Base-by-base conservation (phyloP, 1,140 invertebrate species). In the Dysdera silvatica region DNA sequence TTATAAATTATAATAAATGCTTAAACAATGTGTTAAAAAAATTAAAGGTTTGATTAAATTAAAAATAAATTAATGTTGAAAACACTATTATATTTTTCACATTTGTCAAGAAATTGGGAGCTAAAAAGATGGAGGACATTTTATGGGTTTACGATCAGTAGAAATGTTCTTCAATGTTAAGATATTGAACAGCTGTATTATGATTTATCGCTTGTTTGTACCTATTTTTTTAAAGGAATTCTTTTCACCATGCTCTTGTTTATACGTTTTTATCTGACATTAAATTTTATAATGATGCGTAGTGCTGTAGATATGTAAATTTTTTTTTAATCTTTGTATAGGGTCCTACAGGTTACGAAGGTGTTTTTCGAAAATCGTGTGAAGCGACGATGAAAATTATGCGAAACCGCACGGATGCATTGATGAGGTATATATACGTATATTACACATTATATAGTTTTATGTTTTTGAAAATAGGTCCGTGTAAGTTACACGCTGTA, bases 291-390 rank as follows among this genome's bases (percentile, higher is more conserved):
- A 37, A 14, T 37, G 1, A 2, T 37, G n/a, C n/a, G 12, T 37
- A 14, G 35, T 37, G n/a, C n/a, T 2, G 1, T 37, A 2, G 12
- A 2, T 37, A n/a, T 37, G n/a, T 37, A 10, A 37, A 10, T 37
- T 37, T 37, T 37, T 37, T 37, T 8, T n/a, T 37, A 37, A 10
- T 37, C 35, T 3, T 7, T 60, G 20, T 58, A n/a, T 48, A 70
- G 66, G 95, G 95, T 10, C 88, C 91, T 1, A 78, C 92, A 31
- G 88, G 88, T 33, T 84, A 89, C 62, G 93, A 98, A 78, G 96
- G 96, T 37, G 83, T 87, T 65, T 99, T 88, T 71, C 81, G 92
- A 58, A 87, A 85, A 71, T 85, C 91, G 23, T 97, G 92, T 75
- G 92, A 97, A 78, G 87, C 88, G 4, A 94, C 92, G 8, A 80